Base-by-base conservation (phyloP, 2,797 vertebrate genomes). In the Garrulus glandarius region DNA sequence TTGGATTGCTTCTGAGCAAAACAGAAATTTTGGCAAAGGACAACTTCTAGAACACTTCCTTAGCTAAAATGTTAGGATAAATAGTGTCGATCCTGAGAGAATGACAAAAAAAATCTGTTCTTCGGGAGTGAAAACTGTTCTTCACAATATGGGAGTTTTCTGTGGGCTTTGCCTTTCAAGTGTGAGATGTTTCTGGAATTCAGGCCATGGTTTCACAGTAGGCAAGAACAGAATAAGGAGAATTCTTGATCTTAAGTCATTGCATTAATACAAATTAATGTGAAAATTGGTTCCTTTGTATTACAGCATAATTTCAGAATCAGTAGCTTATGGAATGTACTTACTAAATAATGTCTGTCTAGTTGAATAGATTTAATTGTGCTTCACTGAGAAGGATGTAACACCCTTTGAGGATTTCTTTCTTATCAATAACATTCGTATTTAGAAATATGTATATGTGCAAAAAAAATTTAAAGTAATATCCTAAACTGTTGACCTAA, bases 211-310 rank as follows among this genome's bases (percentile, higher is more conserved):
- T 92, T 90, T 75, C 57, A 74, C 43, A 93, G 79, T 57, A 68
- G 72, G n/a, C 53, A 92, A 89, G 82, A 95, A 43, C 14, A 39
- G 69, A 30, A 85, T 93, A 76, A 87, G 26, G 46, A 92, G 76
- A 85, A 61, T 83, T 92, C 93, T 95, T 91, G 89, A 89, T 91
- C 78, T 90, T 81, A 88, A 92, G 61, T 57, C 65, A 16, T n/a
- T 90, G 46, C 76, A 80, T 97, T 93, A 87, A 88, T 93, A 91
- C 50, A 95, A 95, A 95, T 96, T 80, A 93, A 78, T 90, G 87
- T 91, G 93, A 69, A 96, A 96, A 96, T 95, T 93, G 76, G 79
- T 88, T 95, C 32, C 71, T 96, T 95, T 95, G 53, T 94, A 88
- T 94, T 91, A 36, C 44, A 81, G 64, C 52, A 46, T 89, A 71